phyloP scores from a whole-genome alignment of 2,888 invertebrate genomes.

The Erpobdella octoculata region DNA sequence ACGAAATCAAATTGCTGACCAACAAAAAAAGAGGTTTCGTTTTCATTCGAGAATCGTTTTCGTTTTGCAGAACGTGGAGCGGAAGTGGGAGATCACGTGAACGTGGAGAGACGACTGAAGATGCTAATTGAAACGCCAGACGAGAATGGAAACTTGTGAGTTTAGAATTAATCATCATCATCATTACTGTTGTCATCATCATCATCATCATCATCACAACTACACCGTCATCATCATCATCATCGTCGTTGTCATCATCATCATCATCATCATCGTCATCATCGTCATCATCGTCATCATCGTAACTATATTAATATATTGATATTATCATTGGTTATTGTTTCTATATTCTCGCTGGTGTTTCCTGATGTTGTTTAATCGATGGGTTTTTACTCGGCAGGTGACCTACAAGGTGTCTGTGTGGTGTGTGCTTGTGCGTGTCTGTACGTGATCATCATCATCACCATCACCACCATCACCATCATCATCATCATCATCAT shows the following conservation, averaged over 20 bases:
- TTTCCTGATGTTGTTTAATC: no score
- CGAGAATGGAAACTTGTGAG: constrained; percentile 1
- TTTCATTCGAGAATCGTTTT: no score
- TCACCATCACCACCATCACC: neutral
- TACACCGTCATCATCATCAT: constrained; percentile 21
- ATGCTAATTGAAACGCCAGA: neutral
- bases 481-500: neutral
- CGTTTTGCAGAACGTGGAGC: no score
- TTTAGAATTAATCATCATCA: constrained; percentile 20
- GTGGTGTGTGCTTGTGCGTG: no score
- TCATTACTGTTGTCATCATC: constrained; percentile 21
- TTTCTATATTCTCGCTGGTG: no score
- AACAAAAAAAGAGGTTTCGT: no score
- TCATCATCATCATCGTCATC: neutral
- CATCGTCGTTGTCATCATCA: neutral
- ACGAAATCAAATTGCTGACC: no score
- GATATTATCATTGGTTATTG: no score
- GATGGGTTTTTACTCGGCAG: no score
- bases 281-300: neutral
- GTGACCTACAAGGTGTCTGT: no score
- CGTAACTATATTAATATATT: no score
- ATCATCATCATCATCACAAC: constrained; percentile 27
- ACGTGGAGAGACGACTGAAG: neutral
- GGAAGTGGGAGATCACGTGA: neutral
- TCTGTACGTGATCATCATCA: neutral